Evolutionary conservation across 2,888 invertebrate genomes (phyloP).

Genomic region (Copidosoma aretas): DNA sequence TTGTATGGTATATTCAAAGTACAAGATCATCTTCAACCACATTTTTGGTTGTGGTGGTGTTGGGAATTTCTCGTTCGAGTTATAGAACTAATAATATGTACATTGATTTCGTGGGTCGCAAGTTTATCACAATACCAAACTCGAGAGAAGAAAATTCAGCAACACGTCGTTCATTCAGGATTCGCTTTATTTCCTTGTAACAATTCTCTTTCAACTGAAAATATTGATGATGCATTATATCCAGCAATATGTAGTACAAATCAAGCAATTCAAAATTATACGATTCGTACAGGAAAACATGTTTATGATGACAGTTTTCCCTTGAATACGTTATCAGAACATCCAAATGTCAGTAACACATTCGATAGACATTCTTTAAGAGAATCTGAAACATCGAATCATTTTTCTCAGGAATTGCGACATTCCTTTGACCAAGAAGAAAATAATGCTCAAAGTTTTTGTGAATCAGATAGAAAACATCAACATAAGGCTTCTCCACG

Average conservation of each 20-base stretch:
- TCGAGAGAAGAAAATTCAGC: slow-evolving; percentile 70
- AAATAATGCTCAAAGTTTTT: slow-evolving; percentile 46
- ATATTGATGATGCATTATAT: slow-evolving; percentile 82
- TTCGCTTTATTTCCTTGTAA: slow-evolving; percentile 83
- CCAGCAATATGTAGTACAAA: slow-evolving; percentile 87
- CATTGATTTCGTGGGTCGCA: slow-evolving; percentile 85
- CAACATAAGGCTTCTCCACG: slow-evolving; percentile 46
- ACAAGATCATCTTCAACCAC: slow-evolving; percentile 61
- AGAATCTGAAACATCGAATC: slow-evolving; percentile 69
- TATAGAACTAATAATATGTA: slow-evolving; percentile 87
- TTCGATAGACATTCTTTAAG: slow-evolving; percentile 63
- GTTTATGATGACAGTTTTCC: slow-evolving; percentile 75
- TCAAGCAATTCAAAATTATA: slow-evolving; percentile 84
- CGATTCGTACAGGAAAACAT: slow-evolving; percentile 77
- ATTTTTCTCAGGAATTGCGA: slow-evolving; percentile 64
- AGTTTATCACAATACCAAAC: slow-evolving; percentile 71
- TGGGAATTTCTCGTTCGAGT: slow-evolving; percentile 86
- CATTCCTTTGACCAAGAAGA: slow-evolving; percentile 55
- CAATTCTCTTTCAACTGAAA: slow-evolving; percentile 79
- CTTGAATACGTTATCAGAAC: slow-evolving; percentile 64
- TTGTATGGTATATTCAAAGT: slow-evolving; percentile 81
- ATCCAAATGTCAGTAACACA: slow-evolving; percentile 58
- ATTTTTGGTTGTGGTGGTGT: slow-evolving; percentile 88
- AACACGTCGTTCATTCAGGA: slow-evolving; percentile 66
- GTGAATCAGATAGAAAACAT: too few species aligned